These are phyloP conservation scores for Gallirallus australis DNA, from an alignment of 2,797 vertebrate species.

Conservation along the genomic window DNA sequence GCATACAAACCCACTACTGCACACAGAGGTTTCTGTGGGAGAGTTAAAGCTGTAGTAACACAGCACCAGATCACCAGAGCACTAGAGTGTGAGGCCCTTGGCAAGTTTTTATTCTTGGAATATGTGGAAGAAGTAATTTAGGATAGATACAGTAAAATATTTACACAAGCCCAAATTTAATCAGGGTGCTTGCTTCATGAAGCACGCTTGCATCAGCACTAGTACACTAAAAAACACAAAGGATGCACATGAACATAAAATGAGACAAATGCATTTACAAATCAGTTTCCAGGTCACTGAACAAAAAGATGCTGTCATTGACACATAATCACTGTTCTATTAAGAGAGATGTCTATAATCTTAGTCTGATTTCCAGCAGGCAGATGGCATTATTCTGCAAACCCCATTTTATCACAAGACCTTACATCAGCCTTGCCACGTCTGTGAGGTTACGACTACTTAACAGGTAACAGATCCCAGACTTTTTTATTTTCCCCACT, in stretches of 20 bases:
- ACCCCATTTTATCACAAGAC: neutral
- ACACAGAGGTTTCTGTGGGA: neutral
- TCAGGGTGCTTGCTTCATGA: neutral
- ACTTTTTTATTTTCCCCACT: neutral
- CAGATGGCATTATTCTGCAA: neutral
- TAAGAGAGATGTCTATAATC: neutral
- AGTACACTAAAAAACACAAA: neutral
- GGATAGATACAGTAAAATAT: neutral
- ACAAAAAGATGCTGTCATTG: conserved; percentile 15
- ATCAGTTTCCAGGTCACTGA: conserved; percentile 19
- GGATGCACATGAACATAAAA: neutral
- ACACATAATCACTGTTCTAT: neutral
- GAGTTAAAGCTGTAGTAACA: neutral
- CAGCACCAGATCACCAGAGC: neutral
- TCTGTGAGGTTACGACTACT: neutral
- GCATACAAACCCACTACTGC: neutral
- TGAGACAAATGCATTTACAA: neutral
- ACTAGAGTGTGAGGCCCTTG: neutral
- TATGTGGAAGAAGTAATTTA: no score
- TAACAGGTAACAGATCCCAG: neutral
- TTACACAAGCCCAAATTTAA: neutral
- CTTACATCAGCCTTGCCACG: neutral
- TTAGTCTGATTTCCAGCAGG: neutral
- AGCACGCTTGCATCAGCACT: neutral
- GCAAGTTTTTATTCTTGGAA: neutral